These are phyloP conservation scores for Exocentrus adspersus DNA, from an alignment of 2,888 invertebrate genomes.

Conservation along the genomic window DNA sequence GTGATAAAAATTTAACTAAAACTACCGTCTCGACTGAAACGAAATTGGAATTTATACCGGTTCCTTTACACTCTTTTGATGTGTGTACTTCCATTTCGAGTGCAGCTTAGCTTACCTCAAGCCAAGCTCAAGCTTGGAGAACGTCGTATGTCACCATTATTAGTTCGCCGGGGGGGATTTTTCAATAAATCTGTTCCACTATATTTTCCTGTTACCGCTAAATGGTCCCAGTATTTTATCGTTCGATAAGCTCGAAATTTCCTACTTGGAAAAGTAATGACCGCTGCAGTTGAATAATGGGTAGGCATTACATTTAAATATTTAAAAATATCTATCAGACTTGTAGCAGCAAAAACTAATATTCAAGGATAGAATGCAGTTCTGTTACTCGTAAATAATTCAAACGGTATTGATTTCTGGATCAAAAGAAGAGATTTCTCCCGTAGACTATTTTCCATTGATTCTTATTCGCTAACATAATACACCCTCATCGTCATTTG, in stretches of 20 bases:
- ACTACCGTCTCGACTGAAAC: neutral
- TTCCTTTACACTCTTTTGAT: neutral
- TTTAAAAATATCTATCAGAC: too few species aligned
- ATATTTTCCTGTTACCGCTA: slow-evolving; percentile 51
- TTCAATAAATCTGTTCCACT: slow-evolving; percentile 53
- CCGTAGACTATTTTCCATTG: too few species aligned
- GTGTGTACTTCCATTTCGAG: slow-evolving; percentile 12
- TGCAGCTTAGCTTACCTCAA: slow-evolving; percentile 36
- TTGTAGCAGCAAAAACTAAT: too few species aligned
- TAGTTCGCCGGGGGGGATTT: slow-evolving; percentile 49
- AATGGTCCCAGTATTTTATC: slow-evolving; percentile 48
- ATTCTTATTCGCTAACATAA: too few species aligned
- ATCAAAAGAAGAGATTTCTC: too few species aligned
- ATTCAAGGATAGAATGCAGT: too few species aligned
- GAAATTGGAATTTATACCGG: neutral
- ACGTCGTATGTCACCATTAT: slow-evolving; percentile 55
- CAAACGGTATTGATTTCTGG: too few species aligned
- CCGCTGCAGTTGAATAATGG: neutral
- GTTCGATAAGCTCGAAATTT: slow-evolving; percentile 17
- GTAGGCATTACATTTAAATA: too few species aligned
- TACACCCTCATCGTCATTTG: neutral
- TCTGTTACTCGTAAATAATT: too few species aligned
- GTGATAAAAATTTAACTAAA: neutral
- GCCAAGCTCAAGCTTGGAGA: slow-evolving; percentile 35
- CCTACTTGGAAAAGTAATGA: slow-evolving; percentile 2